These are phyloP conservation scores for Cryptocheilus praepositus DNA, from an alignment of 2,888 invertebrate genomes.

Conservation along the genomic window DNA sequence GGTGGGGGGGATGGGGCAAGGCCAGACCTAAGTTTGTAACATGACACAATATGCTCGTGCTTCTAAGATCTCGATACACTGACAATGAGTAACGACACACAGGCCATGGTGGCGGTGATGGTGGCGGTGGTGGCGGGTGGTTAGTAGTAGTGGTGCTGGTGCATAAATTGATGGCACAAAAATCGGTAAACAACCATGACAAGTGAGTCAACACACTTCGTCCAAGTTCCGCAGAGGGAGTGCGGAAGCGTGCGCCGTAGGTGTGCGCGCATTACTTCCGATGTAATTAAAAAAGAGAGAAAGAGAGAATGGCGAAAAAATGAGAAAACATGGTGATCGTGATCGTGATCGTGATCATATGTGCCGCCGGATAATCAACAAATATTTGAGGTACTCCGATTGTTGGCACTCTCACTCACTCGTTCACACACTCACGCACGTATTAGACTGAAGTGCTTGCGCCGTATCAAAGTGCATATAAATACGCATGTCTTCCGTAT, in stretches of 20 bases:
- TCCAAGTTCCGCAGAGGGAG: not conserved
- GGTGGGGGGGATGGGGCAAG: no score
- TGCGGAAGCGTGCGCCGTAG: conserved; percentile 20
- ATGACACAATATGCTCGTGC: conserved; percentile 7
- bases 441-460: no score
- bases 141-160: conserved; percentile 40
- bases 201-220: not conserved
- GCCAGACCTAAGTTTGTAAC: no score
- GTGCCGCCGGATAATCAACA: no score
- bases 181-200: conserved; percentile 6
- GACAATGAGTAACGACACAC: conserved; percentile 8
- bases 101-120: conserved; percentile 31
- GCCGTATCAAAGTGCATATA: no score
- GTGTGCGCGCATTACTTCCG: conserved; percentile 21
- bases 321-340: not conserved
- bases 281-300: conserved; percentile 44
- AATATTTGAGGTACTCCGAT: no score
- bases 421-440: no score
- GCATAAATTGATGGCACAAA: conserved; percentile 27
- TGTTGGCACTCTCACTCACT: no score
- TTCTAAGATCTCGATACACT: conserved; percentile 1
- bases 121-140: conserved; percentile 7
- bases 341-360: conserved; percentile 18
- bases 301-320: conserved; percentile 29
- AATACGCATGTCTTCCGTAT: no score